These are phyloP conservation scores for Meganola albula DNA, from an alignment of 2,888 invertebrate species.

Conservation along the genomic window DNA sequence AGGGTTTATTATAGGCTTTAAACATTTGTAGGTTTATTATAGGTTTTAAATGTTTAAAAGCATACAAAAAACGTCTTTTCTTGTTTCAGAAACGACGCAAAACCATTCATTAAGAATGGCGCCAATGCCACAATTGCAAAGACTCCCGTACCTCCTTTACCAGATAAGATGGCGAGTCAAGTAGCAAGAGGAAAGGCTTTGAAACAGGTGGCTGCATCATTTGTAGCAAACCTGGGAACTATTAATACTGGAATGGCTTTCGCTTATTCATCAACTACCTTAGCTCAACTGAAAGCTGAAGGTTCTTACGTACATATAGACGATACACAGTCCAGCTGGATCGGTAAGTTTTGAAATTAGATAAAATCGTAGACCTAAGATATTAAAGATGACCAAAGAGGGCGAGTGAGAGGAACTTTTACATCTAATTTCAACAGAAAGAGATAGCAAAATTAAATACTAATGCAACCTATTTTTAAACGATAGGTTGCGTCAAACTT, in stretches of 20 bases:
- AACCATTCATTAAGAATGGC: slow-evolving; percentile 64
- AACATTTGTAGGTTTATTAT: too few relatives aligned
- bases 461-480: too few relatives aligned
- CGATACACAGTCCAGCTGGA: slow-evolving; percentile 80
- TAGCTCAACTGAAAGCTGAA: slow-evolving; percentile 76
- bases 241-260: slow-evolving; percentile 84
- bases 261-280: slow-evolving; percentile 81
- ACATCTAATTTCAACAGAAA: too few relatives aligned
- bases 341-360: slow-evolving; percentile 70
- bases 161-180: slow-evolving; percentile 41
- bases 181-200: slow-evolving; percentile 64
- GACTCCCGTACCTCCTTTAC: slow-evolving; percentile 32
- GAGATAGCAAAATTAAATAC: too few relatives aligned
- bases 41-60: too few relatives aligned
- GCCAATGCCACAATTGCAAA: slow-evolving; percentile 42
- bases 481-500: too few relatives aligned
- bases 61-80: too few relatives aligned
- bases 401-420: too few relatives aligned
- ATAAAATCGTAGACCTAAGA: too few relatives aligned
- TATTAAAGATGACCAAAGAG: too few relatives aligned
- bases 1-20: too few relatives aligned
- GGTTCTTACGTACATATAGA: slow-evolving; percentile 73
- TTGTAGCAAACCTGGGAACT: slow-evolving; percentile 82
- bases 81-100: slow-evolving; percentile 53
- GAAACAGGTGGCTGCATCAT: slow-evolving; percentile 78